A percentile compares a stretch with the other conserved stretches of the same genome.
phyloP scores from a whole-genome alignment of 2,888 invertebrate genomes.

The Clostera curtula region DNA sequence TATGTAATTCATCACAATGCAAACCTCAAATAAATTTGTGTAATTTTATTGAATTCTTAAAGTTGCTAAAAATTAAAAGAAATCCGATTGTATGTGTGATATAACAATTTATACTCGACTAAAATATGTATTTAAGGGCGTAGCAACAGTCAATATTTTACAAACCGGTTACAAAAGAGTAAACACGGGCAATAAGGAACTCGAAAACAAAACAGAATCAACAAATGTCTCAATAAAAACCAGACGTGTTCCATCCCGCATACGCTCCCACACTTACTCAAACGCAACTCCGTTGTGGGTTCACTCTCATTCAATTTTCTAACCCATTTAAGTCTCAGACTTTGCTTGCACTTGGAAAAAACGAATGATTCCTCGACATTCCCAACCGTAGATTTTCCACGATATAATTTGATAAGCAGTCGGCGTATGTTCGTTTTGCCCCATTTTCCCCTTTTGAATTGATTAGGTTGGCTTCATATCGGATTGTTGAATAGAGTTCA shows the following conservation, averaged over 20 bases:
- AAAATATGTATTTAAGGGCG: no score
- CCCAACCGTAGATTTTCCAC: conserved; percentile 58
- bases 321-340: conserved; percentile 74
- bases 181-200: conserved; percentile 24
- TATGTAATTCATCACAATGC: no score
- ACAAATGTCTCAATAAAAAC: conserved; percentile 39
- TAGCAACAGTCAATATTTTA: no score
- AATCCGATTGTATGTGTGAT: no score
- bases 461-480: conserved; percentile 66
- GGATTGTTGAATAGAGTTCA: conserved; percentile 57
- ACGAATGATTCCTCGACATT: conserved; percentile 49
- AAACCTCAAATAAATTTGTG: no score
- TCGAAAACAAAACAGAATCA: conserved; percentile 30
- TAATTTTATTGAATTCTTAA: background rate
- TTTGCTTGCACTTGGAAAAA: conserved; percentile 47
- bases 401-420: conserved; percentile 71
- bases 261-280: conserved; percentile 59
- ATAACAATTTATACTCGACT: no score
- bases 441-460: conserved; percentile 67
- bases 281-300: conserved; percentile 50
- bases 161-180: no score
- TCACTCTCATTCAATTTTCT: conserved; percentile 71
- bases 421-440: conserved; percentile 60
- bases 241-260: conserved; percentile 48
- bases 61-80: conserved; percentile 8